Evolutionary conservation across 2,888 invertebrate genomes (phyloP).

Genomic region (Melolontha melolontha): DNA sequence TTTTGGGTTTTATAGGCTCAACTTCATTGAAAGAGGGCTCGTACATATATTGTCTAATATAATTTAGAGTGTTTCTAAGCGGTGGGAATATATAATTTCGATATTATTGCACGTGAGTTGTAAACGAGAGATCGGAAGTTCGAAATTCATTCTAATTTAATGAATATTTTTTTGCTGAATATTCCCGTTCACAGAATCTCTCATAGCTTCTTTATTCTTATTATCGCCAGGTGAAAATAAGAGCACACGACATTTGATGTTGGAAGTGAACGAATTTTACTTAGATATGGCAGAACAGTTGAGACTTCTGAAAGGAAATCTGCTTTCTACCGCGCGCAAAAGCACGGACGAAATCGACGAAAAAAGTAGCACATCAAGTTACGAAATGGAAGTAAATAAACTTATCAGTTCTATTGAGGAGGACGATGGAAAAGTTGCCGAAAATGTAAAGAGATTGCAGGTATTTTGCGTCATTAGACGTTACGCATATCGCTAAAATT

Average conservation of each 20-base stretch:
- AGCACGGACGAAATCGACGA: constrained; percentile 8
- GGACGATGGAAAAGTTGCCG: constrained; percentile 21
- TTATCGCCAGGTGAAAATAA: constrained; percentile 36
- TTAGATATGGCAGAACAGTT: constrained; percentile 51
- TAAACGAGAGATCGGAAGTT: too few relatives aligned
- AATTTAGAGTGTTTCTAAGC: too few relatives aligned
- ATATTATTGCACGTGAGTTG: too few relatives aligned
- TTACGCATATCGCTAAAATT: not conserved
- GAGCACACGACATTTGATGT: constrained; percentile 45
- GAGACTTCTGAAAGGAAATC: constrained; percentile 44
- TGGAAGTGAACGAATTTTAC: constrained; percentile 52
- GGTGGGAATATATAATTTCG: too few relatives aligned
- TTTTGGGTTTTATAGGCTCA: too few relatives aligned
- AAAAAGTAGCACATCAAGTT: constrained; percentile 8
- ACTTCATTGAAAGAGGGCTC: too few relatives aligned
- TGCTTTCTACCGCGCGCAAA: not conserved
- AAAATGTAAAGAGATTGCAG: constrained; percentile 18
- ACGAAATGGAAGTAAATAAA: constrained; percentile 28
- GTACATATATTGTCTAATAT: too few relatives aligned
- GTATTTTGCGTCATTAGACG: not conserved
- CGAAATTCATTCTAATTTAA: too few relatives aligned
- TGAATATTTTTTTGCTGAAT: too few relatives aligned
- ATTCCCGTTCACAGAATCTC: too few relatives aligned
- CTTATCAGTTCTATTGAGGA: constrained; percentile 9
- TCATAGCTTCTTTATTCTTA: not conserved